These are phyloP conservation scores for Carollia perspicillata DNA, from an alignment of 2,113 vertebrate species.

Conservation along the genomic window DNA sequence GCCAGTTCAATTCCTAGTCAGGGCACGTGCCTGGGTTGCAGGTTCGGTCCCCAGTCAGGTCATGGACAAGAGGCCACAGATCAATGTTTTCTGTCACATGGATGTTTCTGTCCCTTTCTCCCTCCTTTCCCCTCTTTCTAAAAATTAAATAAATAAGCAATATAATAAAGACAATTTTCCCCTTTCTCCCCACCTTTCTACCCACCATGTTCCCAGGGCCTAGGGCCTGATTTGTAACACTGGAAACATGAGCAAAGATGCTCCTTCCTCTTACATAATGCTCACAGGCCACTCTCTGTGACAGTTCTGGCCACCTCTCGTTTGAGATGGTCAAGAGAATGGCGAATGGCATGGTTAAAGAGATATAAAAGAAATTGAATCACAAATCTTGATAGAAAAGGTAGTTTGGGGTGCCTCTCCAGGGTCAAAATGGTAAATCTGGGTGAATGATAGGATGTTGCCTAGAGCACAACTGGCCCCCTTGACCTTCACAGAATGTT, in stretches of 20 bases:
- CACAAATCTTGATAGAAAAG: neutral
- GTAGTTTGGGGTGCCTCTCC: neutral
- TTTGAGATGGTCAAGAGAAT: neutral
- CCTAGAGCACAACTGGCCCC: neutral
- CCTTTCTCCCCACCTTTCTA: neutral
- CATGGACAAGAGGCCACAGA: too few relatives aligned
- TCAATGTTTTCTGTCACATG: too few relatives aligned
- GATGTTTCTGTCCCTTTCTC: too few relatives aligned
- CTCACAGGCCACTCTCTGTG: neutral
- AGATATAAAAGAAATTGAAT: neutral
- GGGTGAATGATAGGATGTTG: neutral
- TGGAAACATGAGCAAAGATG: neutral
- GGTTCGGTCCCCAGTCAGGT: too few relatives aligned
- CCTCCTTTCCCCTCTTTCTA: too few relatives aligned
- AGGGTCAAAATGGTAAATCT: neutral
- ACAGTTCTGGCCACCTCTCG: neutral
- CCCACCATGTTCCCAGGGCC: neutral
- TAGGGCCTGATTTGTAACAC: accelerated
- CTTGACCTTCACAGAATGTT: neutral
- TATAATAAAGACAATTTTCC: neutral
- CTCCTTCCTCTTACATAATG: neutral
- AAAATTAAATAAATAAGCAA: too few relatives aligned
- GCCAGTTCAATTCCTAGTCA: too few relatives aligned
- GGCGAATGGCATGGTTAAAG: neutral
- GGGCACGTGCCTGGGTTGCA: too few relatives aligned